Conservation (phyloP, 2,888 invertebrate species). For the Lepidocyrtoides sp. region DNA sequence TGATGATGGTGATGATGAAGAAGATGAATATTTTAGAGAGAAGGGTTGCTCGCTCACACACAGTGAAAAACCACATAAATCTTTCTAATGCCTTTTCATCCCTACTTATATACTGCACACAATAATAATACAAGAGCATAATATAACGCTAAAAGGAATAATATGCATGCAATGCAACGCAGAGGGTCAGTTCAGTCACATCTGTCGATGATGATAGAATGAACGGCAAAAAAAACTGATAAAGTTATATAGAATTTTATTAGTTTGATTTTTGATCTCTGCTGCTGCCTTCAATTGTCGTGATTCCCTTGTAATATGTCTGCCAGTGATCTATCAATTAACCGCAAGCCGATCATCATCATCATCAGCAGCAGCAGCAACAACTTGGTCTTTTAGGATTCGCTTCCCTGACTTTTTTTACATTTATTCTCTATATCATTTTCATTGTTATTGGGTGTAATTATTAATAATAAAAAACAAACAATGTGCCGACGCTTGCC, state of each 20-base stretch:
- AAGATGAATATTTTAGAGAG: conserved; percentile 36
- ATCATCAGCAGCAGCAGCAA: conserved; percentile 23
- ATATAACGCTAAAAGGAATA: neutral
- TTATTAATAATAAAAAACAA: conserved; percentile 69
- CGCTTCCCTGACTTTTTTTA: conserved; percentile 55
- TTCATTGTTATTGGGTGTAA: conserved; percentile 65
- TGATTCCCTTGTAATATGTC: conserved; percentile 67
- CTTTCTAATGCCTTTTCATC: conserved; percentile 7
- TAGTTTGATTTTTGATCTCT: conserved; percentile 46
- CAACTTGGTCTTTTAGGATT: conserved; percentile 10
- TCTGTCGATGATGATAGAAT: conserved; percentile 7
- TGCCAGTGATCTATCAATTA: conserved; percentile 78
- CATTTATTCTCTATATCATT: conserved; percentile 60
- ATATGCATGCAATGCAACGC: neutral
- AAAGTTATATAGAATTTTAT: conserved; percentile 44
- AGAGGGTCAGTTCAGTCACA: conserved; percentile 57
- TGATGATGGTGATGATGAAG: conserved; percentile 46
- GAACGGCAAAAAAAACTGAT: neutral
- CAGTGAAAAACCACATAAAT: conserved; percentile 30
- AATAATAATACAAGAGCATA: neutral
- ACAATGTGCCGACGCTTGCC: conserved; percentile 65
- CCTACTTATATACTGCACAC: neutral
- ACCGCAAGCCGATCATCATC: conserved; percentile 74
- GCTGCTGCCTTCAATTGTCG: conserved; percentile 44
- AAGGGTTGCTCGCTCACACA: conserved; percentile 48